phyloP scores from a whole-genome alignment of 2,888 invertebrate species.

The Ormyrus rosae region DNA sequence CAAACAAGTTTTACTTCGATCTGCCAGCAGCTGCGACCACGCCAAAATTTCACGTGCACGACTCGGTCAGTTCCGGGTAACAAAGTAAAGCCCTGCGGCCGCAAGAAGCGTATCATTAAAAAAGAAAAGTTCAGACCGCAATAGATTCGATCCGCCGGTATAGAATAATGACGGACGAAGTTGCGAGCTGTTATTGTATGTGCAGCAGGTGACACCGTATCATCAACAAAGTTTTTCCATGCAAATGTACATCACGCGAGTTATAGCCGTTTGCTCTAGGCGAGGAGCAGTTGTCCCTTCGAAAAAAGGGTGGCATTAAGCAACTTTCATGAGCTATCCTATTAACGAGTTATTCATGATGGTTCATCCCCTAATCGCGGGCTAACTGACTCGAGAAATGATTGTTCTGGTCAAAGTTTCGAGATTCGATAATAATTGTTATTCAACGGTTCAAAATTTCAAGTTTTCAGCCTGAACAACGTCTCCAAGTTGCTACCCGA shows the following conservation, averaged over 20 bases:
- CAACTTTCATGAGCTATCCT: conserved; percentile 13
- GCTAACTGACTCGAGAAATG: no score
- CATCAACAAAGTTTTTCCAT: conserved; percentile 11
- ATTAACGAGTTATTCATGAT: conserved; percentile 13
- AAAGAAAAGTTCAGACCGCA: conserved; percentile 2
- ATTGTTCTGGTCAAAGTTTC: neutral
- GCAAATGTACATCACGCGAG: no score
- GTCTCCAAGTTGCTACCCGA: no score
- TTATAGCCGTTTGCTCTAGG: no score
- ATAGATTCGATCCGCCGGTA: conserved; percentile 5
- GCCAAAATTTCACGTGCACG: no score
- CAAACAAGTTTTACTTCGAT: no score
- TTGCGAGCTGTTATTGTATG: neutral
- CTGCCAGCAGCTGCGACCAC: no score
- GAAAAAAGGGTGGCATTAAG: neutral
- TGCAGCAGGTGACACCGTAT: conserved; percentile 8
- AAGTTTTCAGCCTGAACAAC: neutral
- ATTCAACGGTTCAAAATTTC: neutral
- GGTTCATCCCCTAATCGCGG: neutral
- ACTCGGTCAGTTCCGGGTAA: no score
- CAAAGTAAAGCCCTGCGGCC: no score
- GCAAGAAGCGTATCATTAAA: neutral
- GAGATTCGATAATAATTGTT: neutral
- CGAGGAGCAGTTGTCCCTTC: neutral
- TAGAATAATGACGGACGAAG: neutral